Percentiles rank a stretch among this genome's conserved stretches.
Conservation (phyloP, 2,888 invertebrate genomes). For the Andrena marginata region DNA sequence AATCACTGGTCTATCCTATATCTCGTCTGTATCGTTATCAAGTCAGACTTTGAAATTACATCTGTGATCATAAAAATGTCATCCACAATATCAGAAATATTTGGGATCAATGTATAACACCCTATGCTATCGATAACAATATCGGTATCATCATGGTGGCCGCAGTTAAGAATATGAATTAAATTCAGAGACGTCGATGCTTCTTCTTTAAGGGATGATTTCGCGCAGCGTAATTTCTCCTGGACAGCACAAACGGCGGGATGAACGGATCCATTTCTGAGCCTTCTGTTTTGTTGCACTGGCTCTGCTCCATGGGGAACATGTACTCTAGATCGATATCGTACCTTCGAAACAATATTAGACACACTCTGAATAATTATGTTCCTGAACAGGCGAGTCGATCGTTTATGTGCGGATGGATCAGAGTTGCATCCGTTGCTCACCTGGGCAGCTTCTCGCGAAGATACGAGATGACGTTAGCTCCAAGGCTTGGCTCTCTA, state of each 20-base stretch:
- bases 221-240: conserved; percentile 75
- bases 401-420: not conserved
- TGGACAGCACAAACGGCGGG: conserved; percentile 73
- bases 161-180: not conserved
- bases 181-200: conserved; percentile 74
- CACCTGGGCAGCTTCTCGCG: conserved; percentile 90
- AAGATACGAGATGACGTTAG: conserved; percentile 91
- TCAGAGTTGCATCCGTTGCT: conserved; percentile 1
- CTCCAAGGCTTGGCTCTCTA: conserved; percentile 87
- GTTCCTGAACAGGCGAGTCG: not conserved
- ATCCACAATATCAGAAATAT: not conserved
- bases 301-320: conserved; percentile 92
- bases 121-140: not conserved
- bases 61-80: not conserved
- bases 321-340: conserved; percentile 94
- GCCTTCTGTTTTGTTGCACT: conserved; percentile 86
- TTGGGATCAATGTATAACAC: not conserved
- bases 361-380: conserved; percentile 5
- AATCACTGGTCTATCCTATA: too few species aligned
- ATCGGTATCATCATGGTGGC: not conserved
- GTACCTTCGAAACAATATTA: conserved; percentile 85
- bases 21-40: too few species aligned
- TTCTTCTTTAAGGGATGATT: conserved; percentile 86
- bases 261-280: conserved; percentile 80
- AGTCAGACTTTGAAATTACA: not conserved